Conservation (phyloP, 2,113 vertebrate species). For the Sander lucioperca region DNA sequence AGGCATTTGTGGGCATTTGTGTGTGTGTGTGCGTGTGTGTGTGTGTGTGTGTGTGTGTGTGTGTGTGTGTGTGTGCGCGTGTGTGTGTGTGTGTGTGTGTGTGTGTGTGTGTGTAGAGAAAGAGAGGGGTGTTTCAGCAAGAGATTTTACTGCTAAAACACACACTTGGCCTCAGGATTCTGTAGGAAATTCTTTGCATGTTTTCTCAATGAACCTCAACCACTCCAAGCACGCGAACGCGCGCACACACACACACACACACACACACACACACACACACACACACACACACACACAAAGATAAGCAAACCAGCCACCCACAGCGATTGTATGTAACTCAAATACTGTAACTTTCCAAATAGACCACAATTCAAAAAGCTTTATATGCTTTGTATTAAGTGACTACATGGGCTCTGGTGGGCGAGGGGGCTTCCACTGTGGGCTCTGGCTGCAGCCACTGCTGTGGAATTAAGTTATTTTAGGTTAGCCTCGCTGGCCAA, state of each 20-base stretch:
- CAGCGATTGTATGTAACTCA: conserved; percentile 42
- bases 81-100: background rate
- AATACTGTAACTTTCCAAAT: conserved; percentile 50
- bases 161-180: conserved; percentile 59
- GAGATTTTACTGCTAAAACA: conserved; percentile 41
- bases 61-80: conserved; percentile 2
- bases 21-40: conserved; percentile 26
- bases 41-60: conserved; percentile 23
- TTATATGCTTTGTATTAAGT: conserved; percentile 8
- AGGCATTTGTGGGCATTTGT: conserved; percentile 52
- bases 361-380: conserved; percentile 47
- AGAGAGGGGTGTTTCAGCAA: conserved; percentile 20
- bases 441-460: conserved; percentile 5
- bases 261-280: background rate
- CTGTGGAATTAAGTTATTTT: background rate
- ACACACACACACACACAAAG: conserved; percentile 29
- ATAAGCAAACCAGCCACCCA: conserved; percentile 65
- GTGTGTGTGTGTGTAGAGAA: background rate
- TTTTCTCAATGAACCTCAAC: conserved; percentile 71
- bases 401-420: conserved; percentile 14
- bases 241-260: conserved; percentile 3
- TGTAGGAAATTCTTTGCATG: conserved; percentile 72
- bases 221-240: conserved; percentile 20
- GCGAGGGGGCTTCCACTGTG: conserved; percentile 27
- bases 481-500: conserved; percentile 13